Evolutionary conservation across 2,888 invertebrate species (phyloP).

Genomic region (Gandaritis pyraliata): DNA sequence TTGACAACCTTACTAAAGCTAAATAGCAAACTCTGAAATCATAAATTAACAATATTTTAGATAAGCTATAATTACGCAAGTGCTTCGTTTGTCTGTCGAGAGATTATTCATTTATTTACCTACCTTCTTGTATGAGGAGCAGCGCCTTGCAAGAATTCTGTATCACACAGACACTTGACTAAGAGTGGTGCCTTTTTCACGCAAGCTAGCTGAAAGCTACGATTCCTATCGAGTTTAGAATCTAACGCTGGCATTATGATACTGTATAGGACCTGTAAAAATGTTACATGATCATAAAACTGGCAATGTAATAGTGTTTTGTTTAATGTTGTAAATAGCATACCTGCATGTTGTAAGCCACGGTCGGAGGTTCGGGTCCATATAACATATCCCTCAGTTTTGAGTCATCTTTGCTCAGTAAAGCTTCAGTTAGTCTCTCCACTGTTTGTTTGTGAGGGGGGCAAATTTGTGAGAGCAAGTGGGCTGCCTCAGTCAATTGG

Average conservation of each 20-base stretch:
- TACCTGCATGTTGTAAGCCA: slow-evolving; percentile 80
- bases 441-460: slow-evolving; percentile 89
- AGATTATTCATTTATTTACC: background rate
- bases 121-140: slow-evolving; percentile 79
- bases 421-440: slow-evolving; percentile 76
- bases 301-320: background rate
- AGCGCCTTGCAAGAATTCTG: slow-evolving; percentile 77
- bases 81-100: background rate
- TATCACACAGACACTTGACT: slow-evolving; percentile 76
- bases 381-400: slow-evolving; percentile 77
- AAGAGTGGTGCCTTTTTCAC: slow-evolving; percentile 83
- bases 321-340: slow-evolving; percentile 1
- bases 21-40: slow-evolving; percentile 91
- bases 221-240: slow-evolving; percentile 88
- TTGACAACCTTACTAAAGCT: slow-evolving; percentile 94
- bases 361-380: slow-evolving; percentile 77
- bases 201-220: slow-evolving; percentile 85
- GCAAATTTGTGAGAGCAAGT: slow-evolving; percentile 91
- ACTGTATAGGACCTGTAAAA: slow-evolving; percentile 89
- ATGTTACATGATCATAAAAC: background rate
- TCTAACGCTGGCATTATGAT: slow-evolving; percentile 96
- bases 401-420: slow-evolving; percentile 72
- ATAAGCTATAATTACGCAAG: background rate
- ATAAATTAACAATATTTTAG: slow-evolving; percentile 10
- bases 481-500: slow-evolving; percentile 92